A percentile compares a stretch with the other conserved stretches of the same genome.
These are phyloP conservation scores for Zaprionus bogoriensis DNA, from an alignment of 2,888 invertebrate genomes.

Conservation along the genomic window DNA sequence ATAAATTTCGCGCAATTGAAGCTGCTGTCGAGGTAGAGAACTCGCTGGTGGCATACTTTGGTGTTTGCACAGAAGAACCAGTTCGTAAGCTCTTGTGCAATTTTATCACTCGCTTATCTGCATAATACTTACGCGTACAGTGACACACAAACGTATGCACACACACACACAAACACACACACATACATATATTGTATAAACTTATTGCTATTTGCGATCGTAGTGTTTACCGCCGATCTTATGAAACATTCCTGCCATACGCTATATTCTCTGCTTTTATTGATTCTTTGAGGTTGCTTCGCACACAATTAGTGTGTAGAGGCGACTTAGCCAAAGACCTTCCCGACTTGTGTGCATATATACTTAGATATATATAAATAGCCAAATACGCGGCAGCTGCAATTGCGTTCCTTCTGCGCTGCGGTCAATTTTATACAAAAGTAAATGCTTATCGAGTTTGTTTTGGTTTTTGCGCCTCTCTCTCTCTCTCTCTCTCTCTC, in stretches of 20 bases:
- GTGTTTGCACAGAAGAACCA: not conserved
- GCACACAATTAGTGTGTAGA: conserved; percentile 8
- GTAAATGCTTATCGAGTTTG: conserved; percentile 27
- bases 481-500: no score
- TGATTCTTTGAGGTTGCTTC: conserved; percentile 1
- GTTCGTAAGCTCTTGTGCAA: not conserved
- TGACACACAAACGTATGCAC: not conserved
- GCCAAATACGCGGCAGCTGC: conserved; percentile 20
- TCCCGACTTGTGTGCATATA: conserved; percentile 7
- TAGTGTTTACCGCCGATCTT: conserved; percentile 6
- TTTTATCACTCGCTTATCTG: conserved; percentile 24
- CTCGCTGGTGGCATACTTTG: not conserved
- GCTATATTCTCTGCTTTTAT: not conserved
- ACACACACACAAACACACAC: not conserved
- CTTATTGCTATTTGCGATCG: conserved; percentile 1
- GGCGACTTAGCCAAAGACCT: conserved; percentile 6
- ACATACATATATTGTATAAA: not conserved
- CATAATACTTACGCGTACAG: not conserved
- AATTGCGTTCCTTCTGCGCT: conserved; percentile 21
- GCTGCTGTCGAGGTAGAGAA: no score
- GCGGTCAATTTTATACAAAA: conserved; percentile 16
- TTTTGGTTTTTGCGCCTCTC: conserved; percentile 22
- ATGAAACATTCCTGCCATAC: not conserved
- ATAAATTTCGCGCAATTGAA: not conserved
- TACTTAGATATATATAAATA: conserved; percentile 25